Evolutionary conservation across 2,888 invertebrate genomes (phyloP), one percentile per base, ranked within the genome.

Genomic region (Latrodectus hesperus): DNA sequence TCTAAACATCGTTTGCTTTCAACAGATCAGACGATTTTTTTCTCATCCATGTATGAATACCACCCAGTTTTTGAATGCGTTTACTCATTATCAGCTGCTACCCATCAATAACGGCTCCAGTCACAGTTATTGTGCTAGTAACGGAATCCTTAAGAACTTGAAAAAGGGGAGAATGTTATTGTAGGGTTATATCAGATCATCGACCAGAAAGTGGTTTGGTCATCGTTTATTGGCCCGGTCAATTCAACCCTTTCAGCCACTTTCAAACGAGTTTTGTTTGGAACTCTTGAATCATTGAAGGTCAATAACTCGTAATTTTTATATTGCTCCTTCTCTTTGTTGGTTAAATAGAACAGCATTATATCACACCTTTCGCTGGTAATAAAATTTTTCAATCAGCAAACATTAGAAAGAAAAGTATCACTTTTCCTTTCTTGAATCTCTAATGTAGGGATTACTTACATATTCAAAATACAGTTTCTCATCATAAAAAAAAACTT

Each of bases 171-270:
- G 10, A 49, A 53, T 49, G 17, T 52, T 74, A 38, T 26, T 26
- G 9, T 17, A 55, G 70, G 82, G 82, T 75, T 60, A 82, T 75
- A 82, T 67, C 68, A 70, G 82, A 82, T 67, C 82, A 82, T 82
- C 82, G 82, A 82, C 82, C 82, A 82, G 26, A 68, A 73, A 52
- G 51, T 17, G 12, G 52, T 82, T 55, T 22, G 75, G 75, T 49
- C 26, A 75, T 82, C 60, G 82, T 82, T 75, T 82, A 82, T 82
- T 82, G 82, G 82, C 82, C 82, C 75, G 82, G 82, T 75, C 82
- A 82, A 16, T 70, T 26, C 68, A 55, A 22, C 38, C 67, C 74
- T 82, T 14, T 75, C 53, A 82, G 82, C 60, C 64, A 75, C 75
- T 82, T 82, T 60, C 22, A 52, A 72, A 81, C 81, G 81, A 81